Conservation (phyloP, 1,140 invertebrate species). For the Elymnias hypermnestra region DNA sequence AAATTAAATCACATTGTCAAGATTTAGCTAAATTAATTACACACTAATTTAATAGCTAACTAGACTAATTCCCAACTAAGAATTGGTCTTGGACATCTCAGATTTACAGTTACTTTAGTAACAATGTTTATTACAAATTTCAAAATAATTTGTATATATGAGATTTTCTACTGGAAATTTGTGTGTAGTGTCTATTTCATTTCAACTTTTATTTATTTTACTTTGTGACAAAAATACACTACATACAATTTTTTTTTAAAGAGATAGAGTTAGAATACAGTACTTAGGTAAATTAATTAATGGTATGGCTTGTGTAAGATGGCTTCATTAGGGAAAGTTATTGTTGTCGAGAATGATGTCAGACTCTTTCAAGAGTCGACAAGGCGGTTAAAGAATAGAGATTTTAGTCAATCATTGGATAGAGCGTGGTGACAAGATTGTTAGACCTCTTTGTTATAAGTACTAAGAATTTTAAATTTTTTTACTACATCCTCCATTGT, state of each 20-base stretch:
- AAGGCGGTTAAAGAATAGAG: slow-evolving; percentile 24
- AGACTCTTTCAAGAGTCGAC: slow-evolving; percentile 14
- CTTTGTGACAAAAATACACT: slow-evolving; percentile 3
- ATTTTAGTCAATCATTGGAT: slow-evolving; percentile 26
- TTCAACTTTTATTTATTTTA: slow-evolving; percentile 2
- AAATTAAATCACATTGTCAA: slow-evolving; percentile 12
- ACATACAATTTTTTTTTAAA: slow-evolving; percentile 2
- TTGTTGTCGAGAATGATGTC: slow-evolving; percentile 20
- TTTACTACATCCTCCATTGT: too few species aligned
- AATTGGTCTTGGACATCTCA: too few species aligned
- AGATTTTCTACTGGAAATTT: slow-evolving; percentile 1
- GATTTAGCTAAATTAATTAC: slow-evolving; percentile 12
- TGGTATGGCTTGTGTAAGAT: slow-evolving; percentile 25
- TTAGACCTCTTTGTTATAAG: slow-evolving; percentile 11
- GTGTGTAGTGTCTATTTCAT: slow-evolving; percentile 1
- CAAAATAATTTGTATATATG: not conserved
- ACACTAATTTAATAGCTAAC: too few species aligned
- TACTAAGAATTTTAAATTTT: slow-evolving; percentile 5
- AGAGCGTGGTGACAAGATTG: slow-evolving; percentile 24
- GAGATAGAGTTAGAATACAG: slow-evolving; percentile 29
- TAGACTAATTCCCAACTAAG: too few species aligned
- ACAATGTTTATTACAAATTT: not conserved
- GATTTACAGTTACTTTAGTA: slow-evolving; percentile 17
- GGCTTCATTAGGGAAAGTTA: slow-evolving; percentile 29
- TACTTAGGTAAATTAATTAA: slow-evolving; percentile 47